These are phyloP conservation scores for Ophiothrix spiculata DNA, from an alignment of 35 echinoderm and acorn worm species.

Conservation along the genomic window DNA sequence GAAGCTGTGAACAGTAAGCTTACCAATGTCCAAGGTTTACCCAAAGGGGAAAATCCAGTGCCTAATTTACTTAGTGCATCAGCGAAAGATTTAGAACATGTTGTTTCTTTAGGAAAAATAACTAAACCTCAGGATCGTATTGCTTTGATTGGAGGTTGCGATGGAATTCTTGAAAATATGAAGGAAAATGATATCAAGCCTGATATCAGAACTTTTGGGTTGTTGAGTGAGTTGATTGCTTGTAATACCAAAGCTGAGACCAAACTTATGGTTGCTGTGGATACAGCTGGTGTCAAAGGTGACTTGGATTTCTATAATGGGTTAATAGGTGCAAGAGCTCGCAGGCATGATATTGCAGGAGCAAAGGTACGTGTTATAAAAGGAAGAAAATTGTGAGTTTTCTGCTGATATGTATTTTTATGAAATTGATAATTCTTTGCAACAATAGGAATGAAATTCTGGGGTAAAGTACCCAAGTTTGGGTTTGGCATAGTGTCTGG, in stretches of 20 bases:
- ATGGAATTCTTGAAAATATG: slow-evolving; percentile 71
- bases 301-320: slow-evolving; percentile 94
- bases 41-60: neutral
- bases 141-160: slow-evolving; percentile 59
- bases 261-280: slow-evolving; percentile 49
- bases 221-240: slow-evolving; percentile 68
- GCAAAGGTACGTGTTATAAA: slow-evolving; percentile 83
- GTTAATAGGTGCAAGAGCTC: slow-evolving; percentile 63
- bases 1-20: neutral
- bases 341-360: slow-evolving; percentile 53
- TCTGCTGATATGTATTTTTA: neutral
- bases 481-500: too few species aligned
- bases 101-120: slow-evolving; percentile 54
- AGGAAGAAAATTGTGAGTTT: neutral
- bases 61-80: slow-evolving; percentile 75
- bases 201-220: slow-evolving; percentile 63
- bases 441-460: neutral
- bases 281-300: slow-evolving; percentile 44
- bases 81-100: slow-evolving; percentile 34
- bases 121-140: slow-evolving; percentile 48
- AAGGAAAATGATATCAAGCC: slow-evolving; percentile 53
- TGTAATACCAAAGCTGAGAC: slow-evolving; percentile 49
- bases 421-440: neutral
- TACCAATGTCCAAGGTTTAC: neutral
- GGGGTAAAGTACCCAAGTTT: neutral